Base-by-base conservation (phyloP, 2,888 invertebrate genomes). In the Dasysyrphus tricinctus region DNA sequence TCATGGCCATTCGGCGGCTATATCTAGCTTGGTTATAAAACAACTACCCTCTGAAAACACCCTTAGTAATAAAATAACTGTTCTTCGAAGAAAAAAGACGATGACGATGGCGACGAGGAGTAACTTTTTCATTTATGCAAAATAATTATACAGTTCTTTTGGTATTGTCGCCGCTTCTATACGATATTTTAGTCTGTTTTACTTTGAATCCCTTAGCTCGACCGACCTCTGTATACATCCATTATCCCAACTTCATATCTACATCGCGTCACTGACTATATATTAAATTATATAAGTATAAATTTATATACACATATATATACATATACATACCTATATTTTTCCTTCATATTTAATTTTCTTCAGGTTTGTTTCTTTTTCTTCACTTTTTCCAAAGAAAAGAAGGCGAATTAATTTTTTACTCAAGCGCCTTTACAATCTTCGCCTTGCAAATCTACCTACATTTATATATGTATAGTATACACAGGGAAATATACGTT, bases 81-180 rank as follows among this genome's bases (percentile, higher is more conserved):
- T 39, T 80, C 70, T 54, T 44, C 29, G 57, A 75, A 54, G 32
- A 51, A 69, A 29, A 63, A 57, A 42, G 57, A 76, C 75, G 73
- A 75, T 70, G 56, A 16, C 16, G 34, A 34, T 37, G 57, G 34
- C 57, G 80, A 65, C 75, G 79, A 84, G 72, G 84, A 84, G 76
- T 72, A 84, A 84, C 80, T 84, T 84, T 84, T 84, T 51, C 84
- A 80, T 84, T 84, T 84, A 80, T 84, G 84, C 80, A 76, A 80
- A 80, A 84, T 84, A 84, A 84, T 84, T 84, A 84, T 80, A 80
- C 80, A 84, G 63, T 84, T 80, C 80, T 70, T 67, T 80, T 51
- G 57, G 80, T 80, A 84, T 84, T 84, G 80, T 84, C 76, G 72
- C 75, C 70, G 57, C 37, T 19, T 65, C 44, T 65, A 65, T 78